Base-by-base conservation (phyloP, 2,888 invertebrate genomes). In the Tipula vernalis region DNA sequence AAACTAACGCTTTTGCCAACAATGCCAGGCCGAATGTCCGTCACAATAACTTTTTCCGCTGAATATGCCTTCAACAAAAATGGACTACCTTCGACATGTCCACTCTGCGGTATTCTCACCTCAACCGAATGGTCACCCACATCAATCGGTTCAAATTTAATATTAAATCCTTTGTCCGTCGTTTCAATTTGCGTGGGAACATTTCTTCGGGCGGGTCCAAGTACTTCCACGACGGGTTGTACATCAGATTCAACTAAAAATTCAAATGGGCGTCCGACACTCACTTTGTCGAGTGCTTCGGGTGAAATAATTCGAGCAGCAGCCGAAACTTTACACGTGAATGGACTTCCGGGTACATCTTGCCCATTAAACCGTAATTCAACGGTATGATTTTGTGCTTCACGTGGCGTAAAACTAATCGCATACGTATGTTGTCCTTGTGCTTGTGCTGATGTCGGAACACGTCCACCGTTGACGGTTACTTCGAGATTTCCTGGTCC, bases 401-500 rank as follows among this genome's bases (percentile, higher is more conserved):
- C 97, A 83, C 98, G 94, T 0, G 99, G 99, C 8, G 98, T 97
- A 91, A 99, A 99, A 44, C 98, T 98, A 89, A 99, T 99, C 39
- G 98, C 98, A 91, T 98, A 99, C 0, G 97, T 97, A 90, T 98
- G 98, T 41, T 98, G 98, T 42, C 99, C 99, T 90, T 98, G 98
- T 0, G 98, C 98, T 90, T 98, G 98, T 12, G 98, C 98, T 36
- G 98, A 98, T 0, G 98, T 98, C 0, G 99, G 98, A 44, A 99
- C 98, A 88, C 98, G 94, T 0, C 99, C 99, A 6, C 98, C 98
- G 90, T 99, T 99, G 41, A 99, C 99, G 0, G 98, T 98, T 87
- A 99, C 99, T 92, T 99, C 99, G 83, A 99, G 93, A 92, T 99
- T 99, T 36, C 99, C 99, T 0, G 99, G 98, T 18, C 99, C 99